phyloP scores from a whole-genome alignment of 2,888 invertebrate genomes.

The Hylaea fasciaria region DNA sequence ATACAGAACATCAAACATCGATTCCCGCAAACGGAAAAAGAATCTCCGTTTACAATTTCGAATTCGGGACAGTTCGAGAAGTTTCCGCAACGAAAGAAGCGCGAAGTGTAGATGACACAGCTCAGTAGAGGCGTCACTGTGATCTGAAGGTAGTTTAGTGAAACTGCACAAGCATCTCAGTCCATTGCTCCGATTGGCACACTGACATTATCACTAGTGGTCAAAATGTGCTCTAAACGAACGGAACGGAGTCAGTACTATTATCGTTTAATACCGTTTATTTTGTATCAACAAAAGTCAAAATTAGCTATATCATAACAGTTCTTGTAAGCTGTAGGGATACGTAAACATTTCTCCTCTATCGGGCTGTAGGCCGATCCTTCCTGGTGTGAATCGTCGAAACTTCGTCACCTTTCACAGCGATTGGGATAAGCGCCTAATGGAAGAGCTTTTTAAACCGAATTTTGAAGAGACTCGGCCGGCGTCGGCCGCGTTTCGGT shows the following conservation, averaged over 20 bases:
- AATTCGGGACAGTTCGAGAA: constrained; percentile 37
- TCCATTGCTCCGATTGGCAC: too few relatives aligned
- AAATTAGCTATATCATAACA: too few relatives aligned
- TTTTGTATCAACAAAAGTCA: too few relatives aligned
- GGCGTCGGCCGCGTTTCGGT: background rate
- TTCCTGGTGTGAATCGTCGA: constrained; percentile 20
- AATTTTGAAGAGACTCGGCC: constrained; percentile 17
- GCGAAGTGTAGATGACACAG: background rate
- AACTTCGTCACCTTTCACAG: constrained; percentile 38
- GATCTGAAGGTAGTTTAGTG: too few relatives aligned
- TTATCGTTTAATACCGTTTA: too few relatives aligned
- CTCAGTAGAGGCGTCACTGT: background rate
- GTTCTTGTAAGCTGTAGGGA: background rate
- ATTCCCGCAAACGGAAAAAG: constrained; percentile 33
- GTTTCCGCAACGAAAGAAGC: constrained; percentile 26
- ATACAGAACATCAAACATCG: constrained; percentile 38
- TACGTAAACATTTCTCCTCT: constrained; percentile 11
- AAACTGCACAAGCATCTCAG: too few relatives aligned
- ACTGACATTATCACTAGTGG: too few relatives aligned
- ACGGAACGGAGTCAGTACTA: too few relatives aligned
- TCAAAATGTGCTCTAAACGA: too few relatives aligned
- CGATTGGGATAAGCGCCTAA: constrained; percentile 31
- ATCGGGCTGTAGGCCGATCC: background rate
- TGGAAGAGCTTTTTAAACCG: constrained; percentile 27
- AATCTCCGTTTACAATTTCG: constrained; percentile 36